Percentiles rank a stretch among this genome's conserved stretches.
phyloP scores from a whole-genome alignment of 2,888 invertebrate species.

The Pyrrhosoma nymphula region DNA sequence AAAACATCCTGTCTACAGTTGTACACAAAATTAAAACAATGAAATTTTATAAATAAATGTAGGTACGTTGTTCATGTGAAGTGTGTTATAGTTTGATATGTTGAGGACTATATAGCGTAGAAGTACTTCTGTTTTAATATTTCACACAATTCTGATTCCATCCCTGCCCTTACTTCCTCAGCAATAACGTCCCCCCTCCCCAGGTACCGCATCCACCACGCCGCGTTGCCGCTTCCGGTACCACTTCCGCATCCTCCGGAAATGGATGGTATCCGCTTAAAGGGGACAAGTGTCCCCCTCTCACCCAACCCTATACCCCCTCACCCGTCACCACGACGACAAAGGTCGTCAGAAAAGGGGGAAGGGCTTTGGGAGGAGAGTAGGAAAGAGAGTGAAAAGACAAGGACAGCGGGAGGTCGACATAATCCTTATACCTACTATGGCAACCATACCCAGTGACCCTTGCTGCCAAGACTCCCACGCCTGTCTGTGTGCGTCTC shows the following conservation, averaged over 20 bases:
- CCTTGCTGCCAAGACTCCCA: neutral
- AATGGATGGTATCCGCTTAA: constrained; percentile 24
- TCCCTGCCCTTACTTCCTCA: neutral
- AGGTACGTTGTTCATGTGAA: too few species aligned
- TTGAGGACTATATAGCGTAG: too few species aligned
- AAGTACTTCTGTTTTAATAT: too few species aligned
- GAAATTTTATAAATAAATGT: too few species aligned
- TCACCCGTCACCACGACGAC: neutral
- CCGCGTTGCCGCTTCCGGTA: neutral
- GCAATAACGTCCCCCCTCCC: neutral
- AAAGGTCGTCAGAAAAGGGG: neutral
- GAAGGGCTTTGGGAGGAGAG: neutral
- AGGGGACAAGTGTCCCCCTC: neutral
- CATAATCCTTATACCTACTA: neutral
- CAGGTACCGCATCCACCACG: neutral
- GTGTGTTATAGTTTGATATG: too few species aligned
- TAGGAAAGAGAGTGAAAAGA: neutral
- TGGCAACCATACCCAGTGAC: neutral
- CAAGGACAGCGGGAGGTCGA: neutral
- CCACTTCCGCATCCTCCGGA: neutral
- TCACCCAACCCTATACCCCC: too few species aligned
- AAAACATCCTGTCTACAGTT: too few species aligned
- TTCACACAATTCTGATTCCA: too few species aligned
- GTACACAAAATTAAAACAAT: too few species aligned
- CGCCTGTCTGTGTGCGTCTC: neutral